Percentiles rank a stretch among this genome's conserved stretches.
Conservation (phyloP, 2,113 vertebrate genomes). For the Corvus moneduloides region DNA sequence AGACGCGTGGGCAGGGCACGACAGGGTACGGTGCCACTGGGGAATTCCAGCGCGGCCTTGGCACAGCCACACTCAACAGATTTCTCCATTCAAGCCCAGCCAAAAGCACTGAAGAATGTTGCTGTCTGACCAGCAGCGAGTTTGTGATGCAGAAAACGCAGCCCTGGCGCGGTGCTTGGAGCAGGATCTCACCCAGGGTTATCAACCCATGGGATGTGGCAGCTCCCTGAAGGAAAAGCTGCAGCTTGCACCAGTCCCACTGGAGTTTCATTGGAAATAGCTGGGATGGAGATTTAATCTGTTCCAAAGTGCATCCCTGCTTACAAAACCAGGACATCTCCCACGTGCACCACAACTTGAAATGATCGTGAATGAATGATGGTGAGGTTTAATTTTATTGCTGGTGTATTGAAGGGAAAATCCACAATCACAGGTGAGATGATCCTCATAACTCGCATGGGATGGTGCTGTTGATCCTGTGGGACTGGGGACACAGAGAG, state of each 20-base stretch:
- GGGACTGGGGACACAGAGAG: neutral
- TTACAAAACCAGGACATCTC: neutral
- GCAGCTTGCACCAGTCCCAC: neutral
- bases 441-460: neutral
- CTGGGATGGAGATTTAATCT: neutral
- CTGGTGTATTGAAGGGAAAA: neutral
- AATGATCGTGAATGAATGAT: fast-evolving
- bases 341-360: neutral
- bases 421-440: fast-evolving
- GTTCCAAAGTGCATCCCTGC: neutral
- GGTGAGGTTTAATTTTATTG: fast-evolving
- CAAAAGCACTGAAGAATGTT: neutral
- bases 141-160: neutral
- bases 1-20: neutral
- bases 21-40: fast-evolving
- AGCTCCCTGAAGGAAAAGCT: neutral
- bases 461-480: neutral
- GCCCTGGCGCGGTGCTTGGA: neutral
- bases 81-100: neutral
- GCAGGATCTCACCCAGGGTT: neutral
- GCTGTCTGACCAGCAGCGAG: neutral
- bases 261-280: neutral
- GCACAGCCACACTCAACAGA: neutral
- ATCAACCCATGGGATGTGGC: fast-evolving
- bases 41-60: neutral